Evolutionary conservation across 1,140 invertebrate genomes (phyloP).

Genomic region (Drosophila tsacasi): DNA sequence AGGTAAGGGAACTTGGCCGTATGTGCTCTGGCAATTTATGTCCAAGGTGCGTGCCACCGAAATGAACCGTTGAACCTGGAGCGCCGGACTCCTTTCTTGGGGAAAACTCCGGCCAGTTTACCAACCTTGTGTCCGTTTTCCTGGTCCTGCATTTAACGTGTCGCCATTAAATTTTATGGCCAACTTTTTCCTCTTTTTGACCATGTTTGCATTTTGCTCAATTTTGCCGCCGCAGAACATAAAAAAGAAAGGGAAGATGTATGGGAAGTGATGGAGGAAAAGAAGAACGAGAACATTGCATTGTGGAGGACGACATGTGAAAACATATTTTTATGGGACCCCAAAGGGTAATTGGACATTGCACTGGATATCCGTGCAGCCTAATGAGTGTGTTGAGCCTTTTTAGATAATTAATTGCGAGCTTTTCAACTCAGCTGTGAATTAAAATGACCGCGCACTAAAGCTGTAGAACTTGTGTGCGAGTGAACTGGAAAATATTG

Average conservation of each 20-base stretch:
- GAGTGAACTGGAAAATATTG: no score
- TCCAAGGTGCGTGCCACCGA: constrained; percentile 58
- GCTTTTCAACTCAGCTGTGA: constrained; percentile 54
- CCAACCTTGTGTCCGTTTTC: constrained; percentile 29
- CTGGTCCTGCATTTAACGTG: constrained; percentile 43
- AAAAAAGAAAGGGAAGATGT: constrained; percentile 30
- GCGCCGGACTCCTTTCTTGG: constrained; percentile 40
- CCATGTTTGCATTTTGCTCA: constrained; percentile 58
- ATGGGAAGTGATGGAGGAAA: constrained; percentile 2
- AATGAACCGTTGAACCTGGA: constrained; percentile 56
- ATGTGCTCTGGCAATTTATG: constrained; percentile 55
- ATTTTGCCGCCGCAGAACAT: constrained; percentile 57
- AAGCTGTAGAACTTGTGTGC: background rate
- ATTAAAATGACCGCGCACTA: constrained; percentile 24
- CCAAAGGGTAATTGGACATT: constrained; percentile 53
- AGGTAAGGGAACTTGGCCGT: constrained; percentile 44
- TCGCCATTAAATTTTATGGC: constrained; percentile 63
- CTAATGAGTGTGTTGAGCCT: constrained; percentile 58
- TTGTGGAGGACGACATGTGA: constrained; percentile 54
- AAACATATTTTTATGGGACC: constrained; percentile 66
- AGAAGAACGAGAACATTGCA: constrained; percentile 28
- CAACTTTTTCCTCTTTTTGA: constrained; percentile 27
- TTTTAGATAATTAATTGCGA: constrained; percentile 59
- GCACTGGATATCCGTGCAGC: constrained; percentile 43
- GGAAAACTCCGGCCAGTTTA: constrained; percentile 30